Evolutionary conservation across 2,113 vertebrate species (phyloP).

Genomic region (Rhynchopsitta pachyrhyncha): DNA sequence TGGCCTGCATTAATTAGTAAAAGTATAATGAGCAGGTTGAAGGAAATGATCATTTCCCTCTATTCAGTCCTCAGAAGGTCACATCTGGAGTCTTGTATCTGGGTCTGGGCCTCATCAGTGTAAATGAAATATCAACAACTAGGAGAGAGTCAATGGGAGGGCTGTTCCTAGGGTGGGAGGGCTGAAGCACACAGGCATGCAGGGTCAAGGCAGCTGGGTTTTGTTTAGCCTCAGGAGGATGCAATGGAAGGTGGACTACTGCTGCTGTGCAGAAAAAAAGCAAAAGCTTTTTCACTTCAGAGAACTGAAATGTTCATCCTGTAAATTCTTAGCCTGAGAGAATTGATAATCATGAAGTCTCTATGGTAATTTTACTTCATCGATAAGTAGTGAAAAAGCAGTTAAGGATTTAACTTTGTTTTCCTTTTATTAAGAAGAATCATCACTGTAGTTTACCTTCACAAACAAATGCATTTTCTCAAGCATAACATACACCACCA

Average conservation of each 20-base stretch:
- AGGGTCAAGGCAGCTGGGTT: not conserved
- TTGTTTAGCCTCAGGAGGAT: not conserved
- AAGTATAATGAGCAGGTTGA: not conserved
- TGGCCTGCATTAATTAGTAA: not conserved
- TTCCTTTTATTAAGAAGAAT: not conserved
- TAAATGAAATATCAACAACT: not conserved
- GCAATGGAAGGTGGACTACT: not conserved
- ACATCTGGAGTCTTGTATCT: not conserved
- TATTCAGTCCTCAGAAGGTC: not conserved
- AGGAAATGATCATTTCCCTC: not conserved
- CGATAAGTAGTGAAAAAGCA: not conserved
- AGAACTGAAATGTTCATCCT: not conserved
- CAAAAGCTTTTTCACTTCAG: not conserved
- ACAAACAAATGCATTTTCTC: not conserved
- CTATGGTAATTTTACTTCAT: not conserved
- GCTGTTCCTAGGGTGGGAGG: not conserved
- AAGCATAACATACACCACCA: rapidly evolving
- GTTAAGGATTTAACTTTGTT: not conserved
- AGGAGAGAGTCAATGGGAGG: not conserved
- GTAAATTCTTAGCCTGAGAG: not conserved
- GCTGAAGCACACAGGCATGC: not conserved
- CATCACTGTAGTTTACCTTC: not conserved
- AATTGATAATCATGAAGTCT: not conserved
- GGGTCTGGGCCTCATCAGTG: not conserved
- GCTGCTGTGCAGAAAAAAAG: not conserved